These are phyloP conservation scores for Parazoanthus atlanticus DNA, from an alignment of 92 coral and sea anemone species.

Conservation along the genomic window DNA sequence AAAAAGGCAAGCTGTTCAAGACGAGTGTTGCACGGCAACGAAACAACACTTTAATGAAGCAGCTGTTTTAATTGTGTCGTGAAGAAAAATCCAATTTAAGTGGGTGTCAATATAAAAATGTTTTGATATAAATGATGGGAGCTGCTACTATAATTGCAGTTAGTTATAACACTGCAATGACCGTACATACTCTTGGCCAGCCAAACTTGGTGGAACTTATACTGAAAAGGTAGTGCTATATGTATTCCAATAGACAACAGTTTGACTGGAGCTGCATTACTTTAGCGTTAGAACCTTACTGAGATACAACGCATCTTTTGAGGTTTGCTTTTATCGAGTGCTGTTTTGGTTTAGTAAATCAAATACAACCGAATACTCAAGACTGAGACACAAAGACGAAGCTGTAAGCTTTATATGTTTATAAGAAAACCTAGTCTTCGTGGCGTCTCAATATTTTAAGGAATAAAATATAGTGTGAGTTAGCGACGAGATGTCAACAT, in stretches of 20 bases:
- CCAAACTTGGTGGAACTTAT: too few species aligned
- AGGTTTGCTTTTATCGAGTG: background rate
- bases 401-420: background rate
- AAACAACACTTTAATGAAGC: too few species aligned
- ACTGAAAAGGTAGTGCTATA: background rate
- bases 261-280: background rate
- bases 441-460: background rate
- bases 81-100: too few species aligned
- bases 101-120: too few species aligned
- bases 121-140: too few species aligned
- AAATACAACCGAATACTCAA: background rate
- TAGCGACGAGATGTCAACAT: background rate
- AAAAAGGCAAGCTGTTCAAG: too few species aligned
- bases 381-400: background rate
- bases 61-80: too few species aligned
- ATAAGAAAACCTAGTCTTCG: background rate
- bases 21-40: too few species aligned
- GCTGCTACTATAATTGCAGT: background rate
- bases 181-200: background rate
- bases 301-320: too few species aligned
- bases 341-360: background rate
- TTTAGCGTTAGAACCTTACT: background rate
- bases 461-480: too few species aligned
- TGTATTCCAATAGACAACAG: background rate
- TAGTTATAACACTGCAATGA: background rate